Base-by-base conservation (phyloP, 2,113 vertebrate species). In the Colinus virginianus region DNA sequence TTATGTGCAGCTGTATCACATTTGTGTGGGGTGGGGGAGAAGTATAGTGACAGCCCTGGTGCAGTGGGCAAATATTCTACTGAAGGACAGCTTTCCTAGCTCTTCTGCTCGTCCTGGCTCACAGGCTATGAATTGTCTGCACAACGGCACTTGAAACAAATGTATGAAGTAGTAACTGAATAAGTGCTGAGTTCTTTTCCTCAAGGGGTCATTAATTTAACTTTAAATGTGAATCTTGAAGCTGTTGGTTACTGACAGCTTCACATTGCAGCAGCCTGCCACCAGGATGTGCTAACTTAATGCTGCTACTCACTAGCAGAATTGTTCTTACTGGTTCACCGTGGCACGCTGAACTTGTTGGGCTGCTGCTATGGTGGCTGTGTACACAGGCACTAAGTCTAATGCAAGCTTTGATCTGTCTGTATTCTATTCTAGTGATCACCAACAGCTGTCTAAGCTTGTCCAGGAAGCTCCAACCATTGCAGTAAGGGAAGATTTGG, bases 371-470 rank as follows among this genome's bases (percentile, higher is more conserved):
- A 36, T 55, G 43, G 0, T 36, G 40, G 28, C 20, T 28, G 53
- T 38, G 4, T 38, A 3, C 34, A n/a, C 2, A 34, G 74, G 46
- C 46, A 28, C 26, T 40, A 11, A 49, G 53, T 32, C 43, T 87
- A 62, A 93, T 38, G 40, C 42, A 43, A 38, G 14, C 34, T 17
- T 69, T 46, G 46, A 78, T 91, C 38, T 77, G 53, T 94, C 78
- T 93, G 36, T 76, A 78, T 93, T 67, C 32, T 18, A 0, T 94
- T 28, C 75, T 70, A 99, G 98, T 84, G 98, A 99, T 88, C 98
- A 99, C 89, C 98, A 98, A 66, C 98, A 98, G 90, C 94, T 99
- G 92, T 95, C 97, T 66, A 98, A 97, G 92, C 98, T 98, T 80
- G 94, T 98, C 76, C 97, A 98, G 68, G 97, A 97, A 67, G 97